Percentiles rank a stretch among this genome's conserved stretches.
These are phyloP conservation scores for Girardinichthys multiradiatus DNA, from an alignment of 2,113 vertebrate genomes.

Conservation along the genomic window DNA sequence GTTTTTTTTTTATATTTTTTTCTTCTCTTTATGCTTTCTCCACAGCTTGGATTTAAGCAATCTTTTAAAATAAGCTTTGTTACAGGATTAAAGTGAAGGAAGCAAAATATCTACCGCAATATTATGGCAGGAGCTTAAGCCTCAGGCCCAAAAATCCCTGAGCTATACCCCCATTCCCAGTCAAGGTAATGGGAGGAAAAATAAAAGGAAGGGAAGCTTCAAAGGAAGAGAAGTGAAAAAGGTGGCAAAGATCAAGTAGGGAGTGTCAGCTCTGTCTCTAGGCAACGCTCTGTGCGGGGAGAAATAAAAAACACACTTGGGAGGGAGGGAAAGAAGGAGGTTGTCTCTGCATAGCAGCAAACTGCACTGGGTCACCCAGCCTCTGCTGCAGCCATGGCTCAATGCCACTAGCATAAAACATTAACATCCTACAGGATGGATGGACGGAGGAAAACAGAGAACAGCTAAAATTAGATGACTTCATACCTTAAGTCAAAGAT, in stretches of 20 bases:
- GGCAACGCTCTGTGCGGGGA: slow-evolving; percentile 60
- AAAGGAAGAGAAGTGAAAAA: background rate
- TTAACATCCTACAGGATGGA: slow-evolving; percentile 61
- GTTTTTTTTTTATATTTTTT: background rate
- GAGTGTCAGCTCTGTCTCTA: slow-evolving; percentile 61
- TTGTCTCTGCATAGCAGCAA: slow-evolving; percentile 82
- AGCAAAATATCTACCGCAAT: slow-evolving; percentile 46
- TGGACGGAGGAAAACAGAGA: slow-evolving; percentile 23
- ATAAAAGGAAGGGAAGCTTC: slow-evolving; percentile 27
- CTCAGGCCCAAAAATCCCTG: slow-evolving; percentile 29
- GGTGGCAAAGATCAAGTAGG: slow-evolving; percentile 22
- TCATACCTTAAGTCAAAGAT: slow-evolving; percentile 35
- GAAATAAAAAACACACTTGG: slow-evolving; percentile 49
- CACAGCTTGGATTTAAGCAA: slow-evolving; percentile 18
- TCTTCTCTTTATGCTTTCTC: slow-evolving; percentile 11
- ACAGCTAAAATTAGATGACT: slow-evolving; percentile 17
- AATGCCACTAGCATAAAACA: slow-evolving; percentile 74
- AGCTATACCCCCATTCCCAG: slow-evolving; percentile 44
- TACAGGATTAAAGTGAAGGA: slow-evolving; percentile 53
- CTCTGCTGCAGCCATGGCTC: slow-evolving; percentile 78
- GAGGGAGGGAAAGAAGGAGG: slow-evolving; percentile 41
- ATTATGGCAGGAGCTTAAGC: slow-evolving; percentile 45
- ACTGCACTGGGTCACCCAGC: slow-evolving; percentile 76
- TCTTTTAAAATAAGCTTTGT: slow-evolving; percentile 49
- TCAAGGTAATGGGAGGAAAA: slow-evolving; percentile 10